Base-by-base conservation (phyloP, 2,113 vertebrate species). In the Colistium nudipinnis region DNA sequence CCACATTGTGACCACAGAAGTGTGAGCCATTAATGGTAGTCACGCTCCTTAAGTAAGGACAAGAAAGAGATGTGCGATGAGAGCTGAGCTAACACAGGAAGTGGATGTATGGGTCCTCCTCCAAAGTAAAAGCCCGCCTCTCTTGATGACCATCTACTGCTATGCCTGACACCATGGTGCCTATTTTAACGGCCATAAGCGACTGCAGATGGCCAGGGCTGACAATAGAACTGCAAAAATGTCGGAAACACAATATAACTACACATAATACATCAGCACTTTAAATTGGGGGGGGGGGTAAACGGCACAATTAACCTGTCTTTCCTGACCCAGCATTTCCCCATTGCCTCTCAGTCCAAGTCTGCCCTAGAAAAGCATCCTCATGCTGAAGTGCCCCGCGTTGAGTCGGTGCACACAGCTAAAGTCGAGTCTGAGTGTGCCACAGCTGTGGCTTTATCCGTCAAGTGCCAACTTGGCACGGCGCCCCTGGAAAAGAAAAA, bases 371-470 rank as follows among this genome's bases (percentile, higher is more conserved):
- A 28, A 43, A 49, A 45, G 24, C 65, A 49, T 31, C 19, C 38
- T 48, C 51, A 36, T 8, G 22, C 52, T 76, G 49, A 63, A 76
- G 74, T 66, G 49, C 28, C 41, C 19, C 49, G 39, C 31, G 59
- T 49, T 19, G 51, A 57, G 49, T 53, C 47, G 59, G 55, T 74
- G 36, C 28, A 44, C 52, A 31, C 13, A 67, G 63, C 62, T 63
- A 9, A 76, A 81, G 73, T 61, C 53, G 45, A 62, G 56, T 54
- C 45, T 82, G 80, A 54, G 30, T 70, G 74, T 49, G 45, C 45
- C 68, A 79, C 85, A 84, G 81, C 80, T 86, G 77, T 77, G 70
- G 48, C 48, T 79, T 82, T 76, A 67, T 83, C 31, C 54, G 16
- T 47, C 25, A 55, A 62, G 70, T 73, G 66, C 66, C 63, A 72